Evolutionary conservation across 2,888 invertebrate genomes (phyloP).

Genomic region (Catocala nupta): DNA sequence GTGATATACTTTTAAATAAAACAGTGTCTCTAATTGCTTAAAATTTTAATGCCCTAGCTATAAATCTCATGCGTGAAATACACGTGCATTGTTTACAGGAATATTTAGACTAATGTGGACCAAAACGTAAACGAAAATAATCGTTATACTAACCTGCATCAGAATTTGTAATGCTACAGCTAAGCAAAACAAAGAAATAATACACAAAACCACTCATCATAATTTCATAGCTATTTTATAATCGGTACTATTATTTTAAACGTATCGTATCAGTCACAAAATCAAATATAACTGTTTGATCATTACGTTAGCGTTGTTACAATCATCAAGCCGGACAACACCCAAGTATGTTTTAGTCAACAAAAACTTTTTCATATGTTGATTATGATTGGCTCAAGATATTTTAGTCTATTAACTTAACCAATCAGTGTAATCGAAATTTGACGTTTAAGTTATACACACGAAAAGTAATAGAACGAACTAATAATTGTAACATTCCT

Average conservation of each 20-base stretch:
- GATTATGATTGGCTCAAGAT: constrained; percentile 25
- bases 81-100: constrained; percentile 11
- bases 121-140: constrained; percentile 31
- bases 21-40: not conserved
- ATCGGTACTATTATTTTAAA: constrained; percentile 37
- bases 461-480: not conserved
- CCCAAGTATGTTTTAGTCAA: constrained; percentile 65
- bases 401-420: not conserved
- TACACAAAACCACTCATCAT: constrained; percentile 80
- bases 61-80: not conserved
- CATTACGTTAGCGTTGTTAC: constrained; percentile 81
- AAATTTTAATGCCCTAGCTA: not conserved
- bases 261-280: constrained; percentile 65
- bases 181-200: constrained; percentile 81
- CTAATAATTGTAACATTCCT: no score
- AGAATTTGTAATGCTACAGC: constrained; percentile 70
- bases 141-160: constrained; percentile 74
- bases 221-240: constrained; percentile 76
- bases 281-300: constrained; percentile 78
- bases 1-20: constrained; percentile 11
- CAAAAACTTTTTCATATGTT: not conserved
- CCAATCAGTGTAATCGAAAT: constrained; percentile 25
- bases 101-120: no score
- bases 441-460: not conserved
- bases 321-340: constrained; percentile 78